A percentile compares a stretch with the other conserved stretches of the same genome.
Evolutionary conservation across 2,113 vertebrate species (phyloP).

Genomic region (Tetrax tetrax): DNA sequence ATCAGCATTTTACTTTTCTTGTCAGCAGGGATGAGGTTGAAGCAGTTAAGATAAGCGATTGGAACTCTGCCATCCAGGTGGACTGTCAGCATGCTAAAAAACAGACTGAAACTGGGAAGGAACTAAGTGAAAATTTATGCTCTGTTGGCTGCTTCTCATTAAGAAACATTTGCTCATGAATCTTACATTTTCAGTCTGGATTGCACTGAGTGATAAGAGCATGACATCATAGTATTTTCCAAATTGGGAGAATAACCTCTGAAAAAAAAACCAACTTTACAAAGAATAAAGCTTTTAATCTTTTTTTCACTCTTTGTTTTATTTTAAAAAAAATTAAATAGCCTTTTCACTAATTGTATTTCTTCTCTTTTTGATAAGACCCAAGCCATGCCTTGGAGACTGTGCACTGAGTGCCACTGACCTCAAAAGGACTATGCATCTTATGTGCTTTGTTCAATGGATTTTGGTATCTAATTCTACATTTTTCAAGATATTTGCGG

Average conservation of each 20-base stretch:
- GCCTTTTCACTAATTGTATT: not conserved
- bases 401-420: not conserved
- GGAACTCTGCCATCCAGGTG: slow-evolving; percentile 40
- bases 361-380: not conserved
- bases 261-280: not conserved
- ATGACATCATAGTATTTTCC: not conserved
- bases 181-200: slow-evolving; percentile 5
- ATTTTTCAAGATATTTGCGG: not conserved
- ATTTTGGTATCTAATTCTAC: not conserved
- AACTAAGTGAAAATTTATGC: slow-evolving; percentile 34
- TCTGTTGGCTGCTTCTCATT: slow-evolving; percentile 15
- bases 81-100: slow-evolving; percentile 9
- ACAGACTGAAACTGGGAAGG: not conserved
- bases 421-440: not conserved
- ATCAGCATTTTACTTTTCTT: slow-evolving; percentile 52
- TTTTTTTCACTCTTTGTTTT: not conserved
- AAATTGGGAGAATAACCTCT: not conserved
- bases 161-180: not conserved
- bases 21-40: slow-evolving; percentile 8
- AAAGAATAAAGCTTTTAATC: not conserved
- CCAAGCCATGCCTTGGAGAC: not conserved
- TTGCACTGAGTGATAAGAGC: not conserved
- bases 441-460: not conserved
- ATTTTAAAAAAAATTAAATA: not conserved
- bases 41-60: not conserved